Conservation (phyloP, 2,888 invertebrate genomes). For the Tenthredo notha region DNA sequence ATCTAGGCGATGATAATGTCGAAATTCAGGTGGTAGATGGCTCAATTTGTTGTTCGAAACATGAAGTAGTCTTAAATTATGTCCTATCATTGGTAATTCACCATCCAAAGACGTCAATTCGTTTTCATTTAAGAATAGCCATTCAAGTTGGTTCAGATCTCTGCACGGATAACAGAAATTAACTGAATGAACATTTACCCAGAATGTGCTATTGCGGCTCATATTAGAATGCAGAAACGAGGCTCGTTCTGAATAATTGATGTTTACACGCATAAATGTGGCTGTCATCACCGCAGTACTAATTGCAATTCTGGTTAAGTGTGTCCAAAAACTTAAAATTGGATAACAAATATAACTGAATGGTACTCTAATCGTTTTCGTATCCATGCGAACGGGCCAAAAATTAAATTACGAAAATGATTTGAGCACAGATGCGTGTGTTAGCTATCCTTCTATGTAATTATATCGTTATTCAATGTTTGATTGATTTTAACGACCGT, state of each 20-base stretch:
- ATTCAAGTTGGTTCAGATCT: slow-evolving; percentile 86
- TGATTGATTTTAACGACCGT: neutral
- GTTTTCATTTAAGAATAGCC: slow-evolving; percentile 90
- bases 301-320: neutral
- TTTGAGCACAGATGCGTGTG: neutral
- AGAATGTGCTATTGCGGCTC: neutral
- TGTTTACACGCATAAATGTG: neutral
- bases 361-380: neutral
- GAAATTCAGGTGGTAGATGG: slow-evolving; percentile 86
- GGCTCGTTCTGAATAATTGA: neutral
- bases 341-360: neutral
- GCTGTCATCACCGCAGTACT: neutral
- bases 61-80: slow-evolving; percentile 85
- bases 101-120: slow-evolving; percentile 87
- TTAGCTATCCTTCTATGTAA: neutral
- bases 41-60: slow-evolving; percentile 87
- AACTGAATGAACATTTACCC: neutral
- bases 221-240: neutral
- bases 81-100: slow-evolving; percentile 86
- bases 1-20: slow-evolving; percentile 85
- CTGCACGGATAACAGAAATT: slow-evolving; percentile 68
- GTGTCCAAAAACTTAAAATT: neutral
- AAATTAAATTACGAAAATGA: neutral
- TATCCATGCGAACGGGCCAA: neutral
- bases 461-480: neutral